Conservation (phyloP, 2,888 invertebrate species). For the Perdita meconis region DNA sequence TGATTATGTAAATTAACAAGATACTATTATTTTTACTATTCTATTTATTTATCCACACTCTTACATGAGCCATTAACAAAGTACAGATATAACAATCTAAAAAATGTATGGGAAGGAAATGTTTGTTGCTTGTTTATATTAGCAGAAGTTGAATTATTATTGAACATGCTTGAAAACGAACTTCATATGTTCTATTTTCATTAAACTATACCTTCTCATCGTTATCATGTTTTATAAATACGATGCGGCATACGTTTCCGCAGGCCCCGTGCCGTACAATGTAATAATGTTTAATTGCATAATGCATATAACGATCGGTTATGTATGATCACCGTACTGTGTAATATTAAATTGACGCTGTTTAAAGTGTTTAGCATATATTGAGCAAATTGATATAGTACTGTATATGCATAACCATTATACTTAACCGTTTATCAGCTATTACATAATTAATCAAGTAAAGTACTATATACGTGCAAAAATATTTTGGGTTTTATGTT, state of each 20-base stretch:
- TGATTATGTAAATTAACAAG: no score
- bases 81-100: no score
- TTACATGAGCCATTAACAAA: no score
- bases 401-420: not conserved
- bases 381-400: conserved; percentile 26
- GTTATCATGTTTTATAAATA: not conserved
- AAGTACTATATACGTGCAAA: not conserved
- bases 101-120: not conserved
- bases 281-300: conserved; percentile 49
- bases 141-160: not conserved
- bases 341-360: conserved; percentile 40
- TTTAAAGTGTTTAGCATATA: conserved; percentile 32
- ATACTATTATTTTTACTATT: no score
- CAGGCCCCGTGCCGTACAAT: not conserved
- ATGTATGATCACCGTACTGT: conserved; percentile 17
- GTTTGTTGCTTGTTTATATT: not conserved
- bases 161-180: not conserved
- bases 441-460: not conserved
- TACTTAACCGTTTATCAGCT: not conserved
- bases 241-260: conserved; percentile 1
- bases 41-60: no score
- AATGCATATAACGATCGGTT: conserved; percentile 30
- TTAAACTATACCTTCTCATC: not conserved
- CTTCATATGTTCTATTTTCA: not conserved
- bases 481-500: no score